phyloP scores from a whole-genome alignment of 2,113 vertebrate species.

The Aspidoscelis tigris region DNA sequence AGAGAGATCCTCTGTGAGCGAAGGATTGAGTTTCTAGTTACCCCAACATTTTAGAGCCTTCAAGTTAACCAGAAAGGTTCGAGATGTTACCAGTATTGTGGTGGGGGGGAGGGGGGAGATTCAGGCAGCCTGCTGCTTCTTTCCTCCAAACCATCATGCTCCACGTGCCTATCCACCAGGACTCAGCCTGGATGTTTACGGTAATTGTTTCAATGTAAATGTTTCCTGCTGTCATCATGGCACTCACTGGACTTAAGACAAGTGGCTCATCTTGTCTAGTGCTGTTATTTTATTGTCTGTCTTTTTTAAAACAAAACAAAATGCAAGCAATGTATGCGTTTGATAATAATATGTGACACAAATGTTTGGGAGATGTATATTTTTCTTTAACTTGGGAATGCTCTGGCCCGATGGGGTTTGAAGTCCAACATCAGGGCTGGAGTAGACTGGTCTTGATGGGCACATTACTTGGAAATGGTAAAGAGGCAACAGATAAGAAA shows the following conservation, averaged over 20 bases:
- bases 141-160: conserved; percentile 50
- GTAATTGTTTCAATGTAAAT: conserved; percentile 49
- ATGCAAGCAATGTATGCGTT: conserved; percentile 28
- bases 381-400: conserved; percentile 12
- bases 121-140: conserved; percentile 39
- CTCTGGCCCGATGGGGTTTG: not conserved
- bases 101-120: conserved; percentile 28
- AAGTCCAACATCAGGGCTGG: not conserved
- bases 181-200: conserved; percentile 41
- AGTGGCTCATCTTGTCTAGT: conserved; percentile 31
- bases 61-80: conserved; percentile 32
- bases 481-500: conserved; percentile 7
- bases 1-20: conserved; percentile 36
- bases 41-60: conserved; percentile 36
- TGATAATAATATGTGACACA: conserved; percentile 21
- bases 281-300: conserved; percentile 23
- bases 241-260: conserved; percentile 46
- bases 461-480: not conserved
- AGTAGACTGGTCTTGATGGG: not conserved
- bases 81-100: conserved; percentile 27
- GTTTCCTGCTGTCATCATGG: conserved; percentile 29
- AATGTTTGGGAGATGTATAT: conserved; percentile 12
- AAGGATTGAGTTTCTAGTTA: conserved; percentile 30
- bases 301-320: conserved; percentile 39
- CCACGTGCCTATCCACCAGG: conserved; percentile 44